phyloP scores from a whole-genome alignment of 2,888 invertebrate genomes.

The Pammene aurita region DNA sequence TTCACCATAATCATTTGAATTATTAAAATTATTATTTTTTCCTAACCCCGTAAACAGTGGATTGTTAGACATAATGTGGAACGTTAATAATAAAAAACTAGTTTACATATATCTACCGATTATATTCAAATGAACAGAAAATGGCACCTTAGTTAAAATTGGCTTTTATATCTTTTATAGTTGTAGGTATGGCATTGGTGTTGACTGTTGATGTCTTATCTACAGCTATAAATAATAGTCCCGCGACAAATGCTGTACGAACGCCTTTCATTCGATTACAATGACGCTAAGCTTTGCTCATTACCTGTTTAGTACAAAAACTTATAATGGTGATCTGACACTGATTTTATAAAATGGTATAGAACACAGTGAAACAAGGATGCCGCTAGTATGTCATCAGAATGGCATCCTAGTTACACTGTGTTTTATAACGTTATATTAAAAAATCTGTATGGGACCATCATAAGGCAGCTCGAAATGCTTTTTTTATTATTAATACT shows the following conservation, averaged over 20 bases:
- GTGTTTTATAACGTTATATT: constrained; percentile 18
- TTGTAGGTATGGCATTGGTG: background rate
- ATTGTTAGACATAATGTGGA: too few relatives aligned
- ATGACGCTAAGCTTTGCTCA: constrained; percentile 62
- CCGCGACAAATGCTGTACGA: constrained; percentile 14
- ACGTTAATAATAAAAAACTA: too few relatives aligned
- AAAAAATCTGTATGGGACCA: too few relatives aligned
- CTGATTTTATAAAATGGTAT: too few relatives aligned
- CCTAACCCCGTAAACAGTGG: too few relatives aligned
- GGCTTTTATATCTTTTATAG: background rate
- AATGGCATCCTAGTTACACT: too few relatives aligned
- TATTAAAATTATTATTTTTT: too few relatives aligned
- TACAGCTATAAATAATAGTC: background rate
- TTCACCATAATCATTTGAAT: too few relatives aligned
- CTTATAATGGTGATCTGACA: constrained; percentile 30
- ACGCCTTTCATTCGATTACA: constrained; percentile 22
- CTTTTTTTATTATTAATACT: constrained; percentile 40
- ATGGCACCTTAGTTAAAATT: background rate
- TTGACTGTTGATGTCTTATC: background rate
- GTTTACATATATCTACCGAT: too few relatives aligned
- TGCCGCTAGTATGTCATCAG: too few relatives aligned
- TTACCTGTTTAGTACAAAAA: constrained; percentile 81
- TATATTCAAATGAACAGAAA: too few relatives aligned
- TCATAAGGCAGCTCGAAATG: constrained; percentile 44
- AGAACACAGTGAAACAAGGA: too few relatives aligned